Percentiles rank a stretch among this genome's conserved stretches.
phyloP scores from a whole-genome alignment of 2,888 invertebrate genomes.

The Ametastegia equiseti region DNA sequence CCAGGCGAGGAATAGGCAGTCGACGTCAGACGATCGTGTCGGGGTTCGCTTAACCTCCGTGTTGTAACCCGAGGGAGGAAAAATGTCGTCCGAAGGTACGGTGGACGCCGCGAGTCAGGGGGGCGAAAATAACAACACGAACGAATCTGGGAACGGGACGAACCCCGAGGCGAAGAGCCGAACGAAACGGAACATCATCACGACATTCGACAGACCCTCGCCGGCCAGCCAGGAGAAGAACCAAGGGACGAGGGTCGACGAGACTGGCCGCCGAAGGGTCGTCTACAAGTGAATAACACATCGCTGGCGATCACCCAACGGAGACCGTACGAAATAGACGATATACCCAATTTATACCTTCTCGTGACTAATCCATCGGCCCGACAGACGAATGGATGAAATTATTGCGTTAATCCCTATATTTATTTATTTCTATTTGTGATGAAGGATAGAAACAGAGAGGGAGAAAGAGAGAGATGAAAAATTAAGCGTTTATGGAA shows the following conservation, averaged over 20 bases:
- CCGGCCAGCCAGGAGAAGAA: neutral
- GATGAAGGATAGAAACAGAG: no score
- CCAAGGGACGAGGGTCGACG: neutral
- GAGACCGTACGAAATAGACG: neutral
- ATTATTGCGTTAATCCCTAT: no score
- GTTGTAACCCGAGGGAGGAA: neutral
- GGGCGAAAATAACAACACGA: neutral
- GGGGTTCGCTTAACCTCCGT: neutral
- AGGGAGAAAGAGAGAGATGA: no score
- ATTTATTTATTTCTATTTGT: no score
- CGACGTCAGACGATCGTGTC: neutral
- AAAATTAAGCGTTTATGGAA: no score
- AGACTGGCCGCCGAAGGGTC: neutral
- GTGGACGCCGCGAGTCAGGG: neutral
- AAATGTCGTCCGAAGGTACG: conserved; percentile 18
- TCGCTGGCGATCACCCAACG: neutral
- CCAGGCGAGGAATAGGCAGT: neutral
- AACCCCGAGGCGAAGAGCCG: neutral
- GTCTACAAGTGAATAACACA: neutral
- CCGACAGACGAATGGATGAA: no score
- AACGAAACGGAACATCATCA: conserved; percentile 1
- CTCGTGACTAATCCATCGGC: neutral
- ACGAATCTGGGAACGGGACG: neutral
- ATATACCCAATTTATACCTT: neutral
- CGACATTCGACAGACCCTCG: neutral